phyloP scores from a whole-genome alignment of 2,797 vertebrate species.

The Centropyge bicolor region DNA sequence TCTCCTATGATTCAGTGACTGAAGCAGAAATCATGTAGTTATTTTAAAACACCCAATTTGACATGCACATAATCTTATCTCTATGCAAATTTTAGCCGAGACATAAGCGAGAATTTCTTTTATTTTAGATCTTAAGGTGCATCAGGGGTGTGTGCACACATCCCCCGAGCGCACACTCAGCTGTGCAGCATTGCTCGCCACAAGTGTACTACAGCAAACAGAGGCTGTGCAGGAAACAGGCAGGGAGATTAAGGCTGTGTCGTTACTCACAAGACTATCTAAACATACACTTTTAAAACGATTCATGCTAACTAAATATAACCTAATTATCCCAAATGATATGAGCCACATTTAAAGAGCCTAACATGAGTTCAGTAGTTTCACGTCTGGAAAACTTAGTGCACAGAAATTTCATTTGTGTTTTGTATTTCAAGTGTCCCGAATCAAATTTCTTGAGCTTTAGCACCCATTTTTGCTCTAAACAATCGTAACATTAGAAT shows the following conservation, averaged over 20 bases:
- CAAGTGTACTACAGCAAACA: neutral
- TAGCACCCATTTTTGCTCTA: no score
- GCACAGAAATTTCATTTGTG: neutral
- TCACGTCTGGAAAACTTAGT: neutral
- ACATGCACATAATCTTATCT: slow-evolving; percentile 25
- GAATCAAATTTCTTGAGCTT: no score
- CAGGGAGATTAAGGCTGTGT: slow-evolving; percentile 17
- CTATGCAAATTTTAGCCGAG: neutral
- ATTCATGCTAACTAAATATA: neutral
- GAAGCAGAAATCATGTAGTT: neutral
- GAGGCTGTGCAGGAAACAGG: slow-evolving; percentile 10
- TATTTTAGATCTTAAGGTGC: slow-evolving; percentile 31
- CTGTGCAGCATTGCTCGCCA: slow-evolving; percentile 4
- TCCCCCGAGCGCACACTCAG: slow-evolving; percentile 21
- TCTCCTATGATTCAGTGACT: neutral
- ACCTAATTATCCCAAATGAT: neutral
- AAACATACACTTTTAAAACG: neutral
- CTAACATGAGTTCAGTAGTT: neutral
- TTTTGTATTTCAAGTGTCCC: neutral
- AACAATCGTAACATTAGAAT: neutral
- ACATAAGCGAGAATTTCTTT: slow-evolving; percentile 10
- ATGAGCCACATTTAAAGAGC: neutral
- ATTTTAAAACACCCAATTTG: slow-evolving; percentile 21
- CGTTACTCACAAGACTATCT: neutral
- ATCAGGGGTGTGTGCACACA: slow-evolving; percentile 16